Percentiles rank a stretch among this genome's conserved stretches.
Conservation (phyloP, 1,140 invertebrate genomes). For the Octopus sinensis region DNA sequence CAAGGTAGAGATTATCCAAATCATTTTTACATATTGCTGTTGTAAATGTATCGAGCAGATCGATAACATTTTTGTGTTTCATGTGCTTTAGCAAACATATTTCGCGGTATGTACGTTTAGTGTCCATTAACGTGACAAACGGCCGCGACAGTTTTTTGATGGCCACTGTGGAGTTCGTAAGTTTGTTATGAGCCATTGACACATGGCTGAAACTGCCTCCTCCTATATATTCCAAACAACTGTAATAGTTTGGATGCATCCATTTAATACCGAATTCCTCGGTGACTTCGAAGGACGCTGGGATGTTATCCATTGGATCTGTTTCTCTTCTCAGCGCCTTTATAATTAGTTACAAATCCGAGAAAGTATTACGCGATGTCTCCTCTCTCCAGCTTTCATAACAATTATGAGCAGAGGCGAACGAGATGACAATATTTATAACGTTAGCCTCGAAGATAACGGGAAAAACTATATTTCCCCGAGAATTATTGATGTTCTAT, state of each 20-base stretch:
- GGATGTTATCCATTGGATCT: too few species aligned
- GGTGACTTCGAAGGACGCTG: neutral
- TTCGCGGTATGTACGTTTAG: slow-evolving; percentile 60
- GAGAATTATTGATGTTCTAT: too few species aligned
- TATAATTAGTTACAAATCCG: too few species aligned
- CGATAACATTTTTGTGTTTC: slow-evolving; percentile 67
- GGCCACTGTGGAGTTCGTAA: slow-evolving; percentile 56
- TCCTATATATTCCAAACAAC: neutral
- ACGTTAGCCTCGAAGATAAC: too few species aligned
- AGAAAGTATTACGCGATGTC: too few species aligned
- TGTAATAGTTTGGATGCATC: neutral
- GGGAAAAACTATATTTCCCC: too few species aligned
- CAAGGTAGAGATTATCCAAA: slow-evolving; percentile 82
- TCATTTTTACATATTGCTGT: slow-evolving; percentile 70
- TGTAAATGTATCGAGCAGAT: slow-evolving; percentile 90
- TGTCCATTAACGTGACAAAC: slow-evolving; percentile 60
- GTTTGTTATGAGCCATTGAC: neutral
- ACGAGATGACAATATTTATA: too few species aligned
- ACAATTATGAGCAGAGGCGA: too few species aligned
- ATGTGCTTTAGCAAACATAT: slow-evolving; percentile 59
- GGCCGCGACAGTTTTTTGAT: slow-evolving; percentile 63
- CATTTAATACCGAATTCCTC: neutral
- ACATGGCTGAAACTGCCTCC: neutral
- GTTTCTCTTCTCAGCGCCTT: too few species aligned
- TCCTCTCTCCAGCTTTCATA: too few species aligned